phyloP scores from a whole-genome alignment of 2,888 invertebrate species.

The Disparrhopalites patrizii region DNA sequence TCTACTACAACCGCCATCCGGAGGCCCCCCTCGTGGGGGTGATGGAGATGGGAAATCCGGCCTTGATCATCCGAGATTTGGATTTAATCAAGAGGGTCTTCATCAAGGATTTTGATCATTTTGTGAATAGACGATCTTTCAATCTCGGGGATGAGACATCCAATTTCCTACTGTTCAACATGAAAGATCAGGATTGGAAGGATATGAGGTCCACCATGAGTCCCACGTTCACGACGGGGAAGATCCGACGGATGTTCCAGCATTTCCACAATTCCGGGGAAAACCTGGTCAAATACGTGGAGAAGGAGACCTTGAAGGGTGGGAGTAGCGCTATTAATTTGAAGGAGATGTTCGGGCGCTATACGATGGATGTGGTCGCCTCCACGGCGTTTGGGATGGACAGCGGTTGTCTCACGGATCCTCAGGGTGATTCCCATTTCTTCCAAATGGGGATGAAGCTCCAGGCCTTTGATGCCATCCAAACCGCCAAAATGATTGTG shows the following conservation, averaged over 20 bases:
- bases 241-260: constrained; percentile 38
- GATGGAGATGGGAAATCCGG: constrained; percentile 35
- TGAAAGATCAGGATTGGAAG: constrained; percentile 41
- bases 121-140: constrained; percentile 24
- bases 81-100: constrained; percentile 40
- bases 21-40: constrained; percentile 32
- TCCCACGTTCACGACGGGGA: constrained; percentile 39
- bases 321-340: constrained; percentile 18
- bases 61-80: constrained; percentile 32
- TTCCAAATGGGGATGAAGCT: constrained; percentile 39
- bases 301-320: background rate
- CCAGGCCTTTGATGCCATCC: background rate
- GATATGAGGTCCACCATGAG: constrained; percentile 33
- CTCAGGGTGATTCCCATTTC: constrained; percentile 52
- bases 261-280: constrained; percentile 32
- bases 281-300: constrained; percentile 26
- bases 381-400: constrained; percentile 55
- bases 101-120: constrained; percentile 44
- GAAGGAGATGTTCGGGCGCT: constrained; percentile 41
- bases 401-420: constrained; percentile 50
- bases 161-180: constrained; percentile 30
- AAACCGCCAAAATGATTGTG: background rate
- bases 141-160: constrained; percentile 22
- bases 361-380: constrained; percentile 50
- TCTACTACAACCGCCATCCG: constrained; percentile 22